Evolutionary conservation across 1,140 invertebrate species (phyloP).

Genomic region (Bombus picipes): DNA sequence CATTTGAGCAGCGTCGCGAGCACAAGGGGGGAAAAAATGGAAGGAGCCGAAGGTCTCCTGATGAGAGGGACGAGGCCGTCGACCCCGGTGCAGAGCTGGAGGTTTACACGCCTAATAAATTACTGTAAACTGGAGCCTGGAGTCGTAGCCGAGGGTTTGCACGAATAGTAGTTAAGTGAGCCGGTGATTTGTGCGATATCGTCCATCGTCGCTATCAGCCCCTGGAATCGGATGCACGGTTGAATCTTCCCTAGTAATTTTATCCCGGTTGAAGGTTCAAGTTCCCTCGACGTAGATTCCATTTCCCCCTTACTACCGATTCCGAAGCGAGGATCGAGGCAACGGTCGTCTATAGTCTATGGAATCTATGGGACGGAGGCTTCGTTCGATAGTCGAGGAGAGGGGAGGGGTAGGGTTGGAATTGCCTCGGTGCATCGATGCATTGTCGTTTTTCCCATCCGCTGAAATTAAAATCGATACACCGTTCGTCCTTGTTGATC

Average conservation of each 20-base stretch:
- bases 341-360: too few relatives aligned
- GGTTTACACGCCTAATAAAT: conserved; percentile 78
- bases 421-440: too few relatives aligned
- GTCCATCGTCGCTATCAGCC: conserved; percentile 75
- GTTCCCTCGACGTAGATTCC: conserved; percentile 70
- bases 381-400: too few relatives aligned
- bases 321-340: not conserved
- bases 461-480: conserved; percentile 30
- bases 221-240: conserved; percentile 74
- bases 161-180: conserved; percentile 74
- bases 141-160: conserved; percentile 55
- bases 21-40: conserved; percentile 15
- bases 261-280: conserved; percentile 76
- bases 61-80: conserved; percentile 68
- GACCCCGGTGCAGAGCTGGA: conserved; percentile 63
- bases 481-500: not conserved
- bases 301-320: conserved; percentile 60
- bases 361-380: too few relatives aligned
- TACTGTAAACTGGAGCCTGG: conserved; percentile 77
- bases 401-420: too few relatives aligned
- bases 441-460: not conserved
- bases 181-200: conserved; percentile 79
- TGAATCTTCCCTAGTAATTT: conserved; percentile 77
- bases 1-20: not conserved
- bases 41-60: conserved; percentile 46